Evolutionary conservation across 1,140 invertebrate genomes (phyloP), one percentile per base, ranked within the genome.

Genomic region (Gonatopus flavifemur): DNA sequence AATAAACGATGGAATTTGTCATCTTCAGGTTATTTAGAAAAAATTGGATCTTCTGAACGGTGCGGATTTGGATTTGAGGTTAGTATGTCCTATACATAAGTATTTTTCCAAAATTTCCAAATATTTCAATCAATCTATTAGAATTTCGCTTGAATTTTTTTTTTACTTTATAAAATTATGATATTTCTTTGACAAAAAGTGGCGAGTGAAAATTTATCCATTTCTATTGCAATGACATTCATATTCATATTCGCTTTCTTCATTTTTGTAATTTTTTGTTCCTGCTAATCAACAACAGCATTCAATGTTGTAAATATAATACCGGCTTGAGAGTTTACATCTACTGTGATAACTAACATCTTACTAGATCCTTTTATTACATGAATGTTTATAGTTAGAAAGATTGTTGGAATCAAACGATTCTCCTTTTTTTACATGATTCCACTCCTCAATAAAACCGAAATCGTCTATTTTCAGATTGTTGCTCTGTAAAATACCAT

Each of bases 311-410:
- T 97, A 80, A 99, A 98, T 69, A 99, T 99, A 70, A 99, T 99
- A 75, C 98, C 98, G 42, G 97, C 96, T 74, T 99, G 97, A 2
- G 96, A 99, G 78, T 98, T 98, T 36, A 98, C 89, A 67, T 97
- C 98, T 24, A 99, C 97, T 31, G 97, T 97, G 24, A 94, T 91
- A 35, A 99, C 96, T 63, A 99, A 77, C 92, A 99, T 98, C 82
- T 98, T 98, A 24, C 96, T 98, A 64, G 96, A 98, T 39, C 98
- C 98, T 80, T 99, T 97, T 98, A 99, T 99, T 35, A 99, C 96
- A 81, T 99, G 96, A 42, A 97, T 99, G 62, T 96, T 96, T 89
- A 59, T 8, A 31, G 28, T 12, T 0, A n/a, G 13, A 2, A 33
- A 35, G 15, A 49, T 38, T 1, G 16, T 28, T 95, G 24, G 96